phyloP scores from a whole-genome alignment of 2,113 vertebrate species.

The Enhydra lutris region DNA sequence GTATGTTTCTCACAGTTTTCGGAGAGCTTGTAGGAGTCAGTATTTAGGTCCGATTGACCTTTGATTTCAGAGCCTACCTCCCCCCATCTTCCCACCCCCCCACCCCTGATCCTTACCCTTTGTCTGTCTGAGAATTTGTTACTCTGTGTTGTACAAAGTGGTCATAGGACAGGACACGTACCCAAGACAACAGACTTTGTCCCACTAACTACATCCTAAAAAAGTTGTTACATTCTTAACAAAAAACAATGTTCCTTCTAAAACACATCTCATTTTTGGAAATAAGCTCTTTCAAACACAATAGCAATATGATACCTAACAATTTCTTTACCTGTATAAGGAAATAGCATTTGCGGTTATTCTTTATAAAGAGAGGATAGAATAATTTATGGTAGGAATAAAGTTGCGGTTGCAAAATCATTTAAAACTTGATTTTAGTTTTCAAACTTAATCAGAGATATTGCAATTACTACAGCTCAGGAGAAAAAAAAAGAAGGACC shows the following conservation, averaged over 20 bases:
- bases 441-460: not conserved
- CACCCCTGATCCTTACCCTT: fast-evolving
- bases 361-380: not conserved
- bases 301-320: not conserved
- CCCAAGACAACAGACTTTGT: not conserved
- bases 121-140: not conserved
- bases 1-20: not conserved
- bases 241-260: not conserved
- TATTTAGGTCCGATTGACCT: not conserved
- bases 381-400: not conserved
- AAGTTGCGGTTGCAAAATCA: not conserved
- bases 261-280: not conserved
- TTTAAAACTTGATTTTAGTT: constrained; percentile 25
- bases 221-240: not conserved
- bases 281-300: not conserved
- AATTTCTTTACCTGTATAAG: not conserved
- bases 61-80: not conserved
- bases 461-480: not conserved
- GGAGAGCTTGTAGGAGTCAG: not conserved
- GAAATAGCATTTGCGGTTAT: not conserved
- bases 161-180: not conserved
- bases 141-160: not conserved
- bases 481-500: not conserved
- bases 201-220: not conserved
- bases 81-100: not conserved